Base-by-base conservation (phyloP, 1,140 invertebrate genomes). In the Limonius californicus region DNA sequence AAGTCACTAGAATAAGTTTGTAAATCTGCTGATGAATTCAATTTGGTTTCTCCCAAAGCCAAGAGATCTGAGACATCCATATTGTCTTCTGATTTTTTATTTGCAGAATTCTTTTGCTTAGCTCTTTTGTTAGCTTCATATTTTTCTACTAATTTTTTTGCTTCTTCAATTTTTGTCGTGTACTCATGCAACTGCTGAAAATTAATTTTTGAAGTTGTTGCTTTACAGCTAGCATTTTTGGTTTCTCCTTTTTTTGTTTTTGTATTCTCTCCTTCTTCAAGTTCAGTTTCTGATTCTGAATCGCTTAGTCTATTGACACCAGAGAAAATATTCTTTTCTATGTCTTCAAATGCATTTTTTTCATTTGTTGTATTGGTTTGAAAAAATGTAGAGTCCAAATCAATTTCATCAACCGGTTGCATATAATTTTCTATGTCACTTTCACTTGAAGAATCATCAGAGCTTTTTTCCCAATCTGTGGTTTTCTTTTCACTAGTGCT, bases 111-210 rank as follows among this genome's bases (percentile, higher is more conserved):
- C 4, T 21, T 15, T 50, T 50, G 19, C 14, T 32, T 55, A 4
- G 9, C 9, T 9, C 9, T 27, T 27, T 27, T 27, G 3, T 27
- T 3, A 1, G 71, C 59, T 54, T 72, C 70, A 63, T 83, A 82
- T 30, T 80, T 79, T 58, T 80, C 76, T 39, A 83, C 76, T 32
- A 79, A 75, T n/a, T 78, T 74, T 68, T 82, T 82, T 8, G 78
- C 77, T 68, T 81, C 77, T 67, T 82, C 80, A 47, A 83, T 71
- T 75, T 78, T 77, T 15, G 66, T 71, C 59, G 76, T 79, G 62
- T 81, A 81, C 18, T 77, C 67, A 68, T 80, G 74, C 14, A 83
- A 70, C 69, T 81, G 75, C 54, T 77, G 59, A 66, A 82, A 83
- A 23, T 58, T 43, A 56, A 42, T 39, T 20, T 43, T 57, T 45